Evolutionary conservation across 2,113 vertebrate species (phyloP).

Genomic region (Naja naja): DNA sequence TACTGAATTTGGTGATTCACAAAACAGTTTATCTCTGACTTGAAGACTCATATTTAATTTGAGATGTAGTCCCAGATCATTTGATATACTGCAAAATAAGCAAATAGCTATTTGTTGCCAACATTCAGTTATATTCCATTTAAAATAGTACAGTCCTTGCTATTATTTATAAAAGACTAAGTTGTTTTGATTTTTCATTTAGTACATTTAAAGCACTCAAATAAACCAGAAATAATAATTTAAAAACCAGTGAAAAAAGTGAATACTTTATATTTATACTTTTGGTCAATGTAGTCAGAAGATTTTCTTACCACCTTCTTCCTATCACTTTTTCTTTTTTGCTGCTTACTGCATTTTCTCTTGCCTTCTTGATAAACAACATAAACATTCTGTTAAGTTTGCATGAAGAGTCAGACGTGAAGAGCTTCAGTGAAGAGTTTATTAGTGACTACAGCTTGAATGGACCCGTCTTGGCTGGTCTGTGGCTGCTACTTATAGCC

Average conservation of each 20-base stretch:
- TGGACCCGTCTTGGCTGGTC: no score
- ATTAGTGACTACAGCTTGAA: no score
- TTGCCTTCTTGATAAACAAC: neutral
- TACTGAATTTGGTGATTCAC: neutral
- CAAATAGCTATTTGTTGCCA: neutral
- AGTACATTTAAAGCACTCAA: neutral
- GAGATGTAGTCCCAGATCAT: neutral
- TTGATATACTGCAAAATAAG: neutral
- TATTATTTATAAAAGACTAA: neutral
- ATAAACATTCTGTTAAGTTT: no score
- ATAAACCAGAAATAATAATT: neutral
- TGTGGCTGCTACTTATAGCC: no score
- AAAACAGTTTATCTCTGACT: neutral
- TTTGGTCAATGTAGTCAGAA: neutral
- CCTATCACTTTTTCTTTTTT: neutral
- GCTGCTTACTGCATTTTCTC: neutral
- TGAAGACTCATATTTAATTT: neutral
- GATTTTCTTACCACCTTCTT: neutral
- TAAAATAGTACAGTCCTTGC: neutral
- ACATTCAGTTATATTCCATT: neutral
- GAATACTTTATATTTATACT: neutral
- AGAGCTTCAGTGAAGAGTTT: no score
- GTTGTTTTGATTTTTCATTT: neutral
- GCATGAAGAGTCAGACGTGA: no score
- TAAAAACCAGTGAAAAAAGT: neutral